Conservation (phyloP, 1,140 invertebrate genomes). For the Pogonus chalceus region DNA sequence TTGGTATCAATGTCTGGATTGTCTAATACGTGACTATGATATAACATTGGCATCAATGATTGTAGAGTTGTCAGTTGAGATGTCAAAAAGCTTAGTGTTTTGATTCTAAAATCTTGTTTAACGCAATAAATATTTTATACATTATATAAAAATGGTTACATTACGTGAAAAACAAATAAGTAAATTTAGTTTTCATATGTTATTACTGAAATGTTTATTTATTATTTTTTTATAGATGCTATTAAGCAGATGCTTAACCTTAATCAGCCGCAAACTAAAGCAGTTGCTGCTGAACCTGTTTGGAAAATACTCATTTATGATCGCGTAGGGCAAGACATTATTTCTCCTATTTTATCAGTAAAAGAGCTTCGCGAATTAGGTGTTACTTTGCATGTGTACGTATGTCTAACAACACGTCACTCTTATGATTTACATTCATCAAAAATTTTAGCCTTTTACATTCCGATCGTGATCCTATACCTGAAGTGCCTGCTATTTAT, state of each 20-base stretch:
- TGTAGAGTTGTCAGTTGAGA: neutral
- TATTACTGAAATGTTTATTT: slow-evolving; percentile 11
- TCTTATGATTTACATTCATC: neutral
- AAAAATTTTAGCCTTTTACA: slow-evolving; percentile 64
- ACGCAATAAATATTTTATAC: neutral
- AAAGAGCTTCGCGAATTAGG: slow-evolving; percentile 93
- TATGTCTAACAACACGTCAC: slow-evolving; percentile 16
- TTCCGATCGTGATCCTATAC: slow-evolving; percentile 89
- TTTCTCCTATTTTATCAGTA: slow-evolving; percentile 90
- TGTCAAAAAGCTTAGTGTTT: neutral
- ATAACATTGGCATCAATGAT: no score
- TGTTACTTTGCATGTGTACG: slow-evolving; percentile 94
- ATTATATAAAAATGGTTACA: slow-evolving; percentile 45
- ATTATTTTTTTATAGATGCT: slow-evolving; percentile 50
- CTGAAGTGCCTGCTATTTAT: slow-evolving; percentile 97
- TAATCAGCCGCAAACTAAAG: slow-evolving; percentile 69
- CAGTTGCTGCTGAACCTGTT: slow-evolving; percentile 67
- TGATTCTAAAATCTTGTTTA: no score
- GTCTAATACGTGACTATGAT: no score
- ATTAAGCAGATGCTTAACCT: slow-evolving; percentile 91
- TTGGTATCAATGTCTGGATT: no score
- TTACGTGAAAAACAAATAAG: slow-evolving; percentile 64
- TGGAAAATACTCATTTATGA: slow-evolving; percentile 98
- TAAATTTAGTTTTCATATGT: slow-evolving; percentile 33
- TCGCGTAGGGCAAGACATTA: slow-evolving; percentile 92